phyloP scores from a whole-genome alignment of 1,140 invertebrate genomes.

The Drosophila bocki region DNA sequence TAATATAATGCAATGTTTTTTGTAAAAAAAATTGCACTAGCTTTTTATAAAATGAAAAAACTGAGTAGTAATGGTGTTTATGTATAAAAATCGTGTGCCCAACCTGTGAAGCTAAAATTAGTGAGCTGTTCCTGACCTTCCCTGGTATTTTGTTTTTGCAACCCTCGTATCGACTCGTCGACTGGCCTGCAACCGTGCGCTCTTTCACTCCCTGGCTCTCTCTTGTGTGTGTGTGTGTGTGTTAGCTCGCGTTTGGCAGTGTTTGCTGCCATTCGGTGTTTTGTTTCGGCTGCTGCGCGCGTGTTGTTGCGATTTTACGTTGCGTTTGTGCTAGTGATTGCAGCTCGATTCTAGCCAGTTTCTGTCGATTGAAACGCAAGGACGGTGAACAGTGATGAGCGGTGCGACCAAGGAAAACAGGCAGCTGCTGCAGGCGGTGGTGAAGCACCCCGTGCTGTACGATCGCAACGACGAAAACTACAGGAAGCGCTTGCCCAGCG shows the following conservation, averaged over 20 bases:
- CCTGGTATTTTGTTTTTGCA: conserved; percentile 26
- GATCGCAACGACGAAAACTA: conserved; percentile 58
- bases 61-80: neutral
- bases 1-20: neutral
- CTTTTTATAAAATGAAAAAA: too few relatives aligned
- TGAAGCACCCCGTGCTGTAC: conserved; percentile 57
- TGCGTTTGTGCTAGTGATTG: conserved; percentile 22
- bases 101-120: neutral
- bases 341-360: conserved; percentile 21
- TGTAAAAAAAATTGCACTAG: neutral
- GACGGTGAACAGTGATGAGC: conserved; percentile 10
- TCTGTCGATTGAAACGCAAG: conserved; percentile 18
- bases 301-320: conserved; percentile 48
- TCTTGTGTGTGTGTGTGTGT: conserved; percentile 21
- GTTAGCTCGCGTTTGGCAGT: conserved; percentile 15
- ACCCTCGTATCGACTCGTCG: conserved; percentile 39
- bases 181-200: conserved; percentile 24
- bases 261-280: conserved; percentile 43
- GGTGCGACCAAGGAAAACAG: conserved; percentile 25
- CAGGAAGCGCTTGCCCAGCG: conserved; percentile 62
- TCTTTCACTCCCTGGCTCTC: conserved; percentile 48
- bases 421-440: conserved; percentile 51
- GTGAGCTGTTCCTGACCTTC: neutral
- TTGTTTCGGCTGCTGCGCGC: conserved; percentile 44
- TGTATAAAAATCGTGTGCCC: neutral